Conservation (phyloP, 2,113 vertebrate species). For the Capreolus pygargus region DNA sequence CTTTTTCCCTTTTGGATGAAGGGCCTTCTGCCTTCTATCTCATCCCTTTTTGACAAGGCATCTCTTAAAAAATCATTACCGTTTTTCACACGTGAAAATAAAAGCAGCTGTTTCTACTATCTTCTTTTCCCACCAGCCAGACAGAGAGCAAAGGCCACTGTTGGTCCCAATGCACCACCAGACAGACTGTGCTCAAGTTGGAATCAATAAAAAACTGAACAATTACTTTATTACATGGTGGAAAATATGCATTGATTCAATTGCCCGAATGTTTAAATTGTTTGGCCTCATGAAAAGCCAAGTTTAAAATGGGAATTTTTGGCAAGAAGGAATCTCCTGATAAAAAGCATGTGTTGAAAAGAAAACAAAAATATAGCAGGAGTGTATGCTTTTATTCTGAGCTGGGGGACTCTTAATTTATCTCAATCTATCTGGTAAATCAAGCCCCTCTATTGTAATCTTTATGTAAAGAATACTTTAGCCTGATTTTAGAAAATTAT, state of each 20-base stretch:
- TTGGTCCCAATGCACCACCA: not conserved
- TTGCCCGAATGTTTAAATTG: slow-evolving; percentile 30
- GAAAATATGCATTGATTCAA: slow-evolving; percentile 1
- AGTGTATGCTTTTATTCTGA: not conserved
- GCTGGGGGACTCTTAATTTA: not conserved
- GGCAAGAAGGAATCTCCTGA: slow-evolving; percentile 19
- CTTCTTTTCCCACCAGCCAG: no score
- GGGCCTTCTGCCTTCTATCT: not conserved
- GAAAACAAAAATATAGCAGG: not conserved
- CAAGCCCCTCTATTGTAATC: not conserved
- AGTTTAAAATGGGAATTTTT: slow-evolving; percentile 37
- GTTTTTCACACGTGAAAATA: not conserved
- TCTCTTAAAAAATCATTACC: not conserved
- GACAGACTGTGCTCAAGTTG: not conserved
- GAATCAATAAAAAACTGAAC: not conserved
- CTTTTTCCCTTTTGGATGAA: not conserved
- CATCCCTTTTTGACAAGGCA: not conserved
- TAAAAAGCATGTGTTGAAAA: slow-evolving; percentile 51
- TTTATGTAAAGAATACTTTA: not conserved
- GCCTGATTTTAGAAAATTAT: not conserved
- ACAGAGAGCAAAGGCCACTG: not conserved
- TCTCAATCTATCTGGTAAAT: not conserved
- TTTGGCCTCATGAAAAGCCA: slow-evolving; percentile 24
- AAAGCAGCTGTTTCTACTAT: not conserved
- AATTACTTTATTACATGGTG: slow-evolving; percentile 11